Base-by-base conservation (phyloP, 2,113 vertebrate genomes). In the Plecotus auritus region DNA sequence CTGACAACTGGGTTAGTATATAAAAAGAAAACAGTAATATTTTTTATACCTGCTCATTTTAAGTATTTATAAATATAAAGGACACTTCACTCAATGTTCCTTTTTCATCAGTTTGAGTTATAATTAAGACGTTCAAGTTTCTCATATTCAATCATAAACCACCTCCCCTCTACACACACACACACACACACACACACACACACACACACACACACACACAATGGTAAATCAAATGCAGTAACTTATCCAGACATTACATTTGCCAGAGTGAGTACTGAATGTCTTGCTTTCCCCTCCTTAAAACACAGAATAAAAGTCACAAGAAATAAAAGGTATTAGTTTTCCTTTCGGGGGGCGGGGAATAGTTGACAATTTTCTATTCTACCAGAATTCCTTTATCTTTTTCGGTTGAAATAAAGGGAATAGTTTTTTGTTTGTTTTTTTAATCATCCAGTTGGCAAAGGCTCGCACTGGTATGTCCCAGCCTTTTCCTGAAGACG, bases 61-160 rank as follows among this genome's bases (percentile, higher is more conserved):
- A 81, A 81, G 35, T 85, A 47, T 93, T 91, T 45, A 93, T 88
- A 42, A 67, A 80, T 72, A 9, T 85, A 74, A 96, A 92, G 70
- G 56, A n/a, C 9, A 77, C 51, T 64, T 64, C 7, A 76, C 32
- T 85, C 32, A 20, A 9, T 81, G 80, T 93, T 56, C 66, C 40
- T 80, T 83, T 90, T 45, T 42, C 5, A 54, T 18, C 16, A 40
- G 54, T 89, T 49, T 92, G 56, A 72, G 16, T 35, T 88, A 70
- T 80, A 92, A 51, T 73, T 40, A 84, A 83, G 77, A 80, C 54
- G 8, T 82, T 83, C 51, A 77, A 77, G 20, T 66, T 88, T 74
- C 72, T 97, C 64, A 45, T 81, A 77, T n/a, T 51, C 11, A 77
- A 1, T 94, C 22, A 32, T 42, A 66, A 18, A 23, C 59, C 11